Base-by-base conservation (phyloP, 2,888 invertebrate genomes). In the Tetragonisca angustula region DNA sequence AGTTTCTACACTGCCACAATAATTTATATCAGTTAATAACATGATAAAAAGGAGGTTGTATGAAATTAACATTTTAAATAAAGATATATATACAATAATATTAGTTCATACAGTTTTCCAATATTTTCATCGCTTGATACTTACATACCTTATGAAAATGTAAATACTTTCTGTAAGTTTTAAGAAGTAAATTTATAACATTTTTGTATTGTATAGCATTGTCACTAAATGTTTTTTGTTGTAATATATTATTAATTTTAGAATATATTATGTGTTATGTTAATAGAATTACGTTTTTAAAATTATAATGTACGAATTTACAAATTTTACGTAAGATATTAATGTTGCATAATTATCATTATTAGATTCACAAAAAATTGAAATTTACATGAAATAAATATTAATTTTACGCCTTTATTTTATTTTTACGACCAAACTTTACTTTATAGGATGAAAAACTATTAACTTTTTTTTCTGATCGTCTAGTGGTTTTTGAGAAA, bases 201-300 rank as follows among this genome's bases (percentile, higher is more conserved):
- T 54, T 64, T 43, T 68, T 64, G 21, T 74, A 65, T n/a, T 49
- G 32, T 64, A 61, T 17, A 61, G 9, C 15, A 24, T 52, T 49
- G 32, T 54, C 21, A 72, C 32, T 27, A 24, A 69, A 62, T 56
- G 43, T 13, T 64, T 56, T 78, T 64, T 61, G 43, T 62, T 84
- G 71, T 78, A 84, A 75, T 64, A 84, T 84, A 76, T 50, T 62
- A 86, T 61, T 81, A 86, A 84, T 81, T 72, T 11, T 75, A 50
- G 15, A 24, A 72, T 70, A 21, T 68, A 27, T 73, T 61, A 65
- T 9, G 32, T 74, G 32, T 74, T 59, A 4, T 86, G 86, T 86
- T 86, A 81, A 87, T 84, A 86, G 61, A 43, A 43, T 74, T 59
- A 17, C n/a, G 61, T 67, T 43, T 43, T 43, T 43, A 13, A 62